A percentile compares a stretch with the other conserved stretches of the same genome.
phyloP scores from a whole-genome alignment of 2,797 vertebrate genomes.

The Pipistrellus nathusii region DNA sequence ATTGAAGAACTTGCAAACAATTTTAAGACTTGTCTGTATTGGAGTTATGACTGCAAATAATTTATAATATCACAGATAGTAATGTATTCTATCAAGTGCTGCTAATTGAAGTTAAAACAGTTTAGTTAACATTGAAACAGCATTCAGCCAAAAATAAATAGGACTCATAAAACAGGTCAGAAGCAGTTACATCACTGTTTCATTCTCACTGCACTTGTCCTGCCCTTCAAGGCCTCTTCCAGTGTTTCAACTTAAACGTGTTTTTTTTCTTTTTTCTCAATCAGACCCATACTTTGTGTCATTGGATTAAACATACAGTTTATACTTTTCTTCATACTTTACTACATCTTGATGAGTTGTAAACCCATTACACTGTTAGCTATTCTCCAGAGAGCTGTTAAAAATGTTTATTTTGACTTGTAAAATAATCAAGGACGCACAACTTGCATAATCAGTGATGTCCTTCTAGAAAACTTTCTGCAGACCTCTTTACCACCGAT shows the following conservation, averaged over 20 bases:
- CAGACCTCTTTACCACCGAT: slow-evolving; percentile 85
- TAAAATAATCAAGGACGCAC: slow-evolving; percentile 45
- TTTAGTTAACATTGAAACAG: slow-evolving; percentile 18
- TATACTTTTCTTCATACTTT: slow-evolving; percentile 49
- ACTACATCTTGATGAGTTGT: neutral
- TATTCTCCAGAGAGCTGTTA: neutral
- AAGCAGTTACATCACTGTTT: slow-evolving; percentile 39
- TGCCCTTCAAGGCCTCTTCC: slow-evolving; percentile 4
- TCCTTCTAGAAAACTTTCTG: slow-evolving; percentile 38
- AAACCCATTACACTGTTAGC: neutral
- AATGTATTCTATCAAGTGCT: neutral
- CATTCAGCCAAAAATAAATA: slow-evolving; percentile 49
- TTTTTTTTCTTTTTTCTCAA: slow-evolving; percentile 20
- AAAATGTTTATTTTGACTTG: slow-evolving; percentile 43
- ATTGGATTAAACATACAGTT: neutral
- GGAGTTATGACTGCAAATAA: slow-evolving; percentile 33
- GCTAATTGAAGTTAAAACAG: slow-evolving; percentile 44
- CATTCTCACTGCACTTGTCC: neutral
- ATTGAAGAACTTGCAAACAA: slow-evolving; percentile 38
- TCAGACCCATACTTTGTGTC: slow-evolving; percentile 30
- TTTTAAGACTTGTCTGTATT: slow-evolving; percentile 9
- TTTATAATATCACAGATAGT: neutral
- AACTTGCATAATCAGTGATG: slow-evolving; percentile 27
- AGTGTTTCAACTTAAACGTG: slow-evolving; percentile 6
- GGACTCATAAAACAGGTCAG: slow-evolving; percentile 3